Conservation (phyloP, 2,797 vertebrate genomes). For the Rhincodon typus region DNA sequence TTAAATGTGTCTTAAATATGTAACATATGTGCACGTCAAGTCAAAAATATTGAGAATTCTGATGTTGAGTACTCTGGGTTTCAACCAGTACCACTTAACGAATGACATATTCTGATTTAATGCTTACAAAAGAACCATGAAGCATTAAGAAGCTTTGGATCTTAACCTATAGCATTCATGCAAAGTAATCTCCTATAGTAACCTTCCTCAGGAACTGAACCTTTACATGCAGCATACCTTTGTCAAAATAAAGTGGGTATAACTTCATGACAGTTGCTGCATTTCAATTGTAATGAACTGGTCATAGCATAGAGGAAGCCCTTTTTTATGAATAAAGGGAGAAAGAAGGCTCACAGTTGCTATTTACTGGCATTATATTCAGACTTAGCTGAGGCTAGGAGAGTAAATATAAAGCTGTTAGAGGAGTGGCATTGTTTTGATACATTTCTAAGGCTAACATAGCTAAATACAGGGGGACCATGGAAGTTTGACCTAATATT, state of each 20-base stretch:
- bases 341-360: no score
- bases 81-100: background rate
- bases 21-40: background rate
- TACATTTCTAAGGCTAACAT: no score
- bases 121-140: background rate
- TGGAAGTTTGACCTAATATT: no score
- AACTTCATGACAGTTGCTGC: no score
- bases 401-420: no score
- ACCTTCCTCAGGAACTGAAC: background rate
- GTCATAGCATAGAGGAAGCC: no score
- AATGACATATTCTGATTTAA: background rate
- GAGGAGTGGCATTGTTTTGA: no score
- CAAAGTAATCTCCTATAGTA: background rate
- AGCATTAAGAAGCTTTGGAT: background rate
- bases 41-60: background rate
- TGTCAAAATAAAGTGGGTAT: background rate
- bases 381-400: no score
- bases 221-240: background rate
- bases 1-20: background rate
- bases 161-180: background rate
- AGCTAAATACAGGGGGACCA: no score
- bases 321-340: no score
- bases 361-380: no score
- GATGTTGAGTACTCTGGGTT: background rate
- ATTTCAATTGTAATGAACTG: no score